Evolutionary conservation across 2,797 vertebrate genomes (phyloP).

Genomic region (Hypotaenidia philippensis): DNA sequence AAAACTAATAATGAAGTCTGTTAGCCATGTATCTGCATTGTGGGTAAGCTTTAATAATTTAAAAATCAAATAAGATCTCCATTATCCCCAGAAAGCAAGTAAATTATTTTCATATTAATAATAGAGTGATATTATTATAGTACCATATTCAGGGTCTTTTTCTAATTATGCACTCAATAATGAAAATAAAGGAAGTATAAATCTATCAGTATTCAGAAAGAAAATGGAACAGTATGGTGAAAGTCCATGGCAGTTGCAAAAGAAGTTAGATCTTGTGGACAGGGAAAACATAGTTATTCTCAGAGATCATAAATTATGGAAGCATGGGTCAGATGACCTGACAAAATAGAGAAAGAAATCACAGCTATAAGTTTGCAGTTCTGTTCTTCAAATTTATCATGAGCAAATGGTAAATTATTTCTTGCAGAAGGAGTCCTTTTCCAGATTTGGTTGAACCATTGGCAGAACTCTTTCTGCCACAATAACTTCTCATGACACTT

Average conservation of each 20-base stretch:
- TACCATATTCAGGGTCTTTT: not conserved
- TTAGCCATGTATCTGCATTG: not conserved
- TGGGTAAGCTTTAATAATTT: constrained; percentile 15
- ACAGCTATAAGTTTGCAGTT: not conserved
- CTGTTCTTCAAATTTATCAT: not conserved
- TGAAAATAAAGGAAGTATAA: not conserved
- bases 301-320: not conserved
- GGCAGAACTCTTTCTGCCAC: not conserved
- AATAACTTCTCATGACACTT: not conserved
- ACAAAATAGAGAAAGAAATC: not conserved
- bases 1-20: not conserved
- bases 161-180: not conserved
- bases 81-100: not conserved
- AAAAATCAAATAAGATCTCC: constrained; percentile 9
- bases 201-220: not conserved
- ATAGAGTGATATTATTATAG: not conserved
- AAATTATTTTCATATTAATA: constrained; percentile 27
- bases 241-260: not conserved
- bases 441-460: not conserved
- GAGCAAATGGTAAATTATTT: not conserved
- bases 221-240: not conserved
- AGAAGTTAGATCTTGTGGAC: not conserved
- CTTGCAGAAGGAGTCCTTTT: not conserved
- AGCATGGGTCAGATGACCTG: not conserved
- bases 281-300: not conserved